phyloP scores from a whole-genome alignment of 2,113 vertebrate genomes.

The Oreochromis tanganicae region DNA sequence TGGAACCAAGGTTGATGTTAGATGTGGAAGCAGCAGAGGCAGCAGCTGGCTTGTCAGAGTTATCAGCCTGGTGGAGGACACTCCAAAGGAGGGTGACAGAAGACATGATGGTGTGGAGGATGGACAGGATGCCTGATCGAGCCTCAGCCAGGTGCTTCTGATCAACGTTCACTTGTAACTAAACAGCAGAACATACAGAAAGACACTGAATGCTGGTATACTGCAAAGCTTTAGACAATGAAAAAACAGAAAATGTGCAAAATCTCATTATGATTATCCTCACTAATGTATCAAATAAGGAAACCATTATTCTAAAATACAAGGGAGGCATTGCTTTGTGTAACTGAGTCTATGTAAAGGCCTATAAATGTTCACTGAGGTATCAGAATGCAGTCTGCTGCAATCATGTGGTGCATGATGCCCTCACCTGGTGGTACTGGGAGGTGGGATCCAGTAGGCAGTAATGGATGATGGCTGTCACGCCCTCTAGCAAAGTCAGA shows the following conservation, averaged over 20 bases:
- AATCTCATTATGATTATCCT: neutral
- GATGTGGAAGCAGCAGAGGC: constrained; percentile 85
- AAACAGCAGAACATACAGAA: neutral
- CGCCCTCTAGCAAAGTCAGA: constrained; percentile 92
- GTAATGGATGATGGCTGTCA: constrained; percentile 97
- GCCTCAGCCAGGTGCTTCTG: constrained; percentile 94
- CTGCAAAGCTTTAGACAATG: neutral
- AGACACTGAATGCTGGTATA: neutral
- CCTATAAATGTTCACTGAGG: neutral
- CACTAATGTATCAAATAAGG: neutral
- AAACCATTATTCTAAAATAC: neutral
- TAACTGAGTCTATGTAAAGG: neutral
- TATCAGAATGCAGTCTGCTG: neutral
- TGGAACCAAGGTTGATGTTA: constrained; percentile 95
- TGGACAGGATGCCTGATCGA: constrained; percentile 91
- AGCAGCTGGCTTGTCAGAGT: constrained; percentile 79
- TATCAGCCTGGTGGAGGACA: constrained; percentile 88
- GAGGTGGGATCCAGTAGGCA: constrained; percentile 92
- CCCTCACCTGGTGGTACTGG: constrained; percentile 93
- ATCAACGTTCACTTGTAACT: constrained; percentile 90
- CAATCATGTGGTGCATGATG: neutral
- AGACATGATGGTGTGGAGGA: constrained; percentile 96
- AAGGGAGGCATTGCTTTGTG: neutral
- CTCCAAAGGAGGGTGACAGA: constrained; percentile 96
- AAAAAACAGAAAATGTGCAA: neutral